Evolutionary conservation across 2,888 invertebrate genomes (phyloP).

Genomic region (Drosophila fulvimacula): DNA sequence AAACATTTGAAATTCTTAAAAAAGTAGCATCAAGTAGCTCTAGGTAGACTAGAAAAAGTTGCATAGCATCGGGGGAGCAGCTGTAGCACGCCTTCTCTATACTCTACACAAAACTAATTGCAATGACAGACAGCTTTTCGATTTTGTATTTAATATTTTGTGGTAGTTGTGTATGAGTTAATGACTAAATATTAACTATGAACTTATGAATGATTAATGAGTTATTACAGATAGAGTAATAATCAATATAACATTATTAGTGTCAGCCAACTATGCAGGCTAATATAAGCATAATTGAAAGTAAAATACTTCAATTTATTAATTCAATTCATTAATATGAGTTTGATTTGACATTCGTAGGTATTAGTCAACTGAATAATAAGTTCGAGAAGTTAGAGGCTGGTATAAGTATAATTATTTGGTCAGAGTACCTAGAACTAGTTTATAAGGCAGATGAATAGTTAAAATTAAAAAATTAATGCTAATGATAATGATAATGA

Average conservation of each 20-base stretch:
- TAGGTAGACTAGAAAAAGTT: constrained; percentile 53
- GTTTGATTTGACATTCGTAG: neutral
- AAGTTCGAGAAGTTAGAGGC: neutral
- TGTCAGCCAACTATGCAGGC: neutral
- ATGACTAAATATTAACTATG: neutral
- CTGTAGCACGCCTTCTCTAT: constrained; percentile 50
- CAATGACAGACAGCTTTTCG: neutral
- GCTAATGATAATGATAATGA: neutral
- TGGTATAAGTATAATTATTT: neutral
- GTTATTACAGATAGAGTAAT: neutral
- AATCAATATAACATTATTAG: neutral
- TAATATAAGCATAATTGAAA: neutral
- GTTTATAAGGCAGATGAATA: neutral
- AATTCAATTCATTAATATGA: neutral
- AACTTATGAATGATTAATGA: neutral
- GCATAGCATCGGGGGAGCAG: constrained; percentile 38
- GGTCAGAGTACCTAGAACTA: too few relatives aligned
- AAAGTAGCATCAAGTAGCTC: constrained; percentile 74
- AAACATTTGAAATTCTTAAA: constrained; percentile 83
- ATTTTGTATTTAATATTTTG: too few relatives aligned
- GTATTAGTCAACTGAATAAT: neutral
- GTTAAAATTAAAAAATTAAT: too few relatives aligned
- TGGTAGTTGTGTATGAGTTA: neutral
- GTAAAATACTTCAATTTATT: neutral
- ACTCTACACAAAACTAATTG: constrained; percentile 36